Percentiles rank a stretch among this genome's conserved stretches.
Evolutionary conservation across 2,888 invertebrate species (phyloP).

Genomic region (Resseliella maxima): DNA sequence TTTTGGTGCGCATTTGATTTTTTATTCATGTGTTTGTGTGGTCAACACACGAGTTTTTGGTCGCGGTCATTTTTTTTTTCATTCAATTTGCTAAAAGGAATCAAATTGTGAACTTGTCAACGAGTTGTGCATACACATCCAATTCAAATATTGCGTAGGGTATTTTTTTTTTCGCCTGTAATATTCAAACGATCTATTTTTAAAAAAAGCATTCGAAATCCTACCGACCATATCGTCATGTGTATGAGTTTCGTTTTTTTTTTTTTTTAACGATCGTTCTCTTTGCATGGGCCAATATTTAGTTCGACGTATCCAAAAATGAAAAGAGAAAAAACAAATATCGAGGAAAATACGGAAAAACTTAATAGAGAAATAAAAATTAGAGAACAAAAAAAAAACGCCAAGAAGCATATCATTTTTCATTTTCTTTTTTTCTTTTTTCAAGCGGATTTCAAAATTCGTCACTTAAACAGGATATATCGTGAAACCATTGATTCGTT

Average conservation of each 20-base stretch:
- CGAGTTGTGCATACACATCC: not conserved
- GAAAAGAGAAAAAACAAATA: not conserved
- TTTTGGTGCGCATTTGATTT: not conserved
- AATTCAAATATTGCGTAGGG: conserved; percentile 32
- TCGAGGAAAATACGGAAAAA: not conserved
- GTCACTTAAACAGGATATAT: conserved; percentile 8
- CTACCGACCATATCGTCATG: not conserved
- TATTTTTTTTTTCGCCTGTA: not conserved
- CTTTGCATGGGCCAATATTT: conserved; percentile 36
- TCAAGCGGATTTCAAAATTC: not conserved
- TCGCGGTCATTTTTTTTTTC: not conserved
- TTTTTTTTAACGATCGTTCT: not conserved
- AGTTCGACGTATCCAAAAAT: not conserved
- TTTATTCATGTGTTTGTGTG: not conserved
- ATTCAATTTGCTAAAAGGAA: not conserved
- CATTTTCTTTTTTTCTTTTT: not conserved
- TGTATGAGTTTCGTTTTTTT: not conserved
- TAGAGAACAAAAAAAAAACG: not conserved
- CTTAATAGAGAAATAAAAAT: not conserved
- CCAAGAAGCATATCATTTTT: not conserved
- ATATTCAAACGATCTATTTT: conserved; percentile 47
- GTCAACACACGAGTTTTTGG: not conserved
- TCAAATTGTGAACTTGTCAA: conserved; percentile 44
- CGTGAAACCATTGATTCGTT: no score
- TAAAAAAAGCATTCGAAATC: conserved; percentile 32